Conservation (phyloP, 2,113 vertebrate genomes). For the Ancistrus triradiatus region DNA sequence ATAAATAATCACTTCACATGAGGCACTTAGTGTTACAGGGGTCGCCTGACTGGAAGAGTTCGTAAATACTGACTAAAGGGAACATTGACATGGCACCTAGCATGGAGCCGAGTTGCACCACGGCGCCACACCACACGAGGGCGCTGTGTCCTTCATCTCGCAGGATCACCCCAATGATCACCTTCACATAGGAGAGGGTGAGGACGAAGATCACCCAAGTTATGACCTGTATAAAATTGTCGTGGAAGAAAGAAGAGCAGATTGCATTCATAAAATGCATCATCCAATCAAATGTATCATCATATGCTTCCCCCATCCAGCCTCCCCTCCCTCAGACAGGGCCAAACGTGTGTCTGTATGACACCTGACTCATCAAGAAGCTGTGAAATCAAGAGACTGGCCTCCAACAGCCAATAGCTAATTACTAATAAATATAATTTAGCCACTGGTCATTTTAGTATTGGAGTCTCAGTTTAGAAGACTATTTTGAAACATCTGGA, state of each 20-base stretch:
- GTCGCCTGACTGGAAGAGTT: slow-evolving; percentile 71
- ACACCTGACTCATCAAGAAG: too few species aligned
- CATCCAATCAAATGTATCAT: too few species aligned
- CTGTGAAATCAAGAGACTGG: too few species aligned
- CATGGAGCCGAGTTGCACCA: slow-evolving; percentile 82
- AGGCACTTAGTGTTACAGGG: slow-evolving; percentile 72
- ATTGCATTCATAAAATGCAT: not conserved
- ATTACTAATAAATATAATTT: too few species aligned
- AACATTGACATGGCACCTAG: slow-evolving; percentile 76
- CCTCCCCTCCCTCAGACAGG: too few species aligned
- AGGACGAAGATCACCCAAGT: slow-evolving; percentile 76
- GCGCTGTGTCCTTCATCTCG: slow-evolving; percentile 78
- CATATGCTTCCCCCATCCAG: too few species aligned
- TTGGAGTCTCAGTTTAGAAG: too few species aligned
- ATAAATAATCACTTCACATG: slow-evolving; percentile 27
- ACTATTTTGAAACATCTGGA: too few species aligned
- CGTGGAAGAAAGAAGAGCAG: not conserved
- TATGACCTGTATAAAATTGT: slow-evolving; percentile 68
- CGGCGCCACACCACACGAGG: slow-evolving; percentile 79
- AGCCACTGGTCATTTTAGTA: too few species aligned
- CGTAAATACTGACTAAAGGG: slow-evolving; percentile 70
- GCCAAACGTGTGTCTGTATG: too few species aligned
- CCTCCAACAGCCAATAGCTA: too few species aligned
- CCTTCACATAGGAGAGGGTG: slow-evolving; percentile 77
- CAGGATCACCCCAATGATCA: slow-evolving; percentile 76